Conservation (phyloP, 2,797 vertebrate species). For the Melanotaenia maccullochi region DNA sequence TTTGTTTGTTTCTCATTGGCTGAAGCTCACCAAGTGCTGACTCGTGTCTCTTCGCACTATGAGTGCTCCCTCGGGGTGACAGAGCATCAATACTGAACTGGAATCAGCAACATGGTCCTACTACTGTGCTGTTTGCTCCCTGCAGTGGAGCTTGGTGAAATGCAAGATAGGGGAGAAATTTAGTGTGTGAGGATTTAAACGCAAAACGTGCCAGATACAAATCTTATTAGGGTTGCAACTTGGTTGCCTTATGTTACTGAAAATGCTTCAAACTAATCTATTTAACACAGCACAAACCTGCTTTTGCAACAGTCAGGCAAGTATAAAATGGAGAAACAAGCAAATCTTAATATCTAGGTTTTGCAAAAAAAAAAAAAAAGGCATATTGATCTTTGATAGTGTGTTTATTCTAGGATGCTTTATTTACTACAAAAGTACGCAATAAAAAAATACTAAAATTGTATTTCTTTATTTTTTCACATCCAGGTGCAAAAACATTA, state of each 20-base stretch:
- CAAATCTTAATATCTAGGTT: background rate
- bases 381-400: background rate
- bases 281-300: background rate
- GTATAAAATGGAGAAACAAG: background rate
- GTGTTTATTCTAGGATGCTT: background rate
- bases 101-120: conserved; percentile 72
- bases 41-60: conserved; percentile 63
- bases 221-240: background rate
- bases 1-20: conserved; percentile 57
- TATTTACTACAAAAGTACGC: background rate
- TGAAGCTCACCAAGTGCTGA: conserved; percentile 71
- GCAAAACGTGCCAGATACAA: conserved; percentile 12
- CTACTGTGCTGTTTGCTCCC: conserved; percentile 49
- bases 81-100: conserved; percentile 75
- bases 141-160: conserved; percentile 52
- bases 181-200: background rate
- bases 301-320: no score
- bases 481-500: background rate
- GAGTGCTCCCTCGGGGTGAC: conserved; percentile 69
- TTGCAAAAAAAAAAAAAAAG: background rate
- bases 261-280: background rate
- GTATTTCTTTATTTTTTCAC: background rate
- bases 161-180: conserved; percentile 14
- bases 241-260: background rate
- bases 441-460: background rate